Evolutionary conservation across 2,797 vertebrate species (phyloP), one percentile per base, ranked within the genome.

Genomic region (Heliangelus exortis): DNA sequence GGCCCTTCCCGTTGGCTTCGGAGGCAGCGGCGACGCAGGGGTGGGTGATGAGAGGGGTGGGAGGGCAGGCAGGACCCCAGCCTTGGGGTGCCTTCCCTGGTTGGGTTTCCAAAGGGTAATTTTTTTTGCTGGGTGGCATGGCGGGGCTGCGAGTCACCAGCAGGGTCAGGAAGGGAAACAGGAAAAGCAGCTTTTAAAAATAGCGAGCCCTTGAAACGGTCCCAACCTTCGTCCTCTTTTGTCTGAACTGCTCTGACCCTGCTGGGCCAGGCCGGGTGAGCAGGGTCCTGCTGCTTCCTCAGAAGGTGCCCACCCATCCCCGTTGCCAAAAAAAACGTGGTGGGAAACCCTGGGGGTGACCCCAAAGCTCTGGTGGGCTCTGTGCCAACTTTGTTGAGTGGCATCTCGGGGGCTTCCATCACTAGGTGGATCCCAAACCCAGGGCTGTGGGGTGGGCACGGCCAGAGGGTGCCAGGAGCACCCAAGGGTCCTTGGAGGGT

Each of bases 101-200:
- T 39, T 12, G 39, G 39, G 39, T 39, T 39, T 13, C 39, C 39
- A 12, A 39, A 39, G 39, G 39, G 39, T 39, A 11, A 13, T 68
- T n/a, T 39, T 39, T 39, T 36, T 39, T 39, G 39, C 39, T 39
- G 11, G 39, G 39, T 39, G 39, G 39, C 39, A 39, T 39, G 39
- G 11, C 11, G 39, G 39, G 69, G 59, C 26, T 21, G 53, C 41
- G 4, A 34, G 50, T 23, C 45, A 61, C 39, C 0, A 17, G 6
- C 0, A 68, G 61, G 62, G 57, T 65, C 85, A 41, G 92, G 87
- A 80, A 88, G 75, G 71, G 71, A 59, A 94, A 88, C 79, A 85
- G 87, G 90, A 88, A 92, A 88, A 88, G 61, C 80, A 48, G 84
- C 75, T 77, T 84, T 92, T 92, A 90, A 72, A 88, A 90, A 88